Percentiles rank a stretch among this genome's conserved stretches.
Conservation (phyloP, 2,797 vertebrate genomes). For the Brachyrhaphis roseni region DNA sequence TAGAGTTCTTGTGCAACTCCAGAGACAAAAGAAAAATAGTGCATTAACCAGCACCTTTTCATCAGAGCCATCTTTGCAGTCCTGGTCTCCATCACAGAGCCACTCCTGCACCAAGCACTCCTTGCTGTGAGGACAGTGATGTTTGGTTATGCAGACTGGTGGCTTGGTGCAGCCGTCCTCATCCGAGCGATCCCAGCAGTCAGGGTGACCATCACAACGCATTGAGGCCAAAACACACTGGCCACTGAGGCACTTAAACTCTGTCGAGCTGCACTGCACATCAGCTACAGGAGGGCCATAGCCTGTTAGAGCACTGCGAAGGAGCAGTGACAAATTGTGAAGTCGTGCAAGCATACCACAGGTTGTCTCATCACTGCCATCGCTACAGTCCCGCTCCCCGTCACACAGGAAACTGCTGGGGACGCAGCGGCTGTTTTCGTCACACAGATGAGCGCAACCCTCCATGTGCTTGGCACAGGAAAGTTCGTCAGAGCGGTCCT, state of each 20-base stretch:
- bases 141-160: conserved; percentile 77
- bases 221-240: conserved; percentile 84
- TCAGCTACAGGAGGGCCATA: conserved; percentile 46
- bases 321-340: neutral
- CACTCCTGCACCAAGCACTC: conserved; percentile 89
- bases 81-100: conserved; percentile 86
- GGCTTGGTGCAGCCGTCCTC: conserved; percentile 82
- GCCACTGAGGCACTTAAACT: conserved; percentile 85
- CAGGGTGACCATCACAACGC: conserved; percentile 85
- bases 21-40: neutral
- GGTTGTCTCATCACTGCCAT: conserved; percentile 82
- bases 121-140: conserved; percentile 78
- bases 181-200: conserved; percentile 89
- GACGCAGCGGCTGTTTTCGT: conserved; percentile 80
- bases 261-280: conserved; percentile 63
- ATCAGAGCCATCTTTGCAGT: conserved; percentile 88
- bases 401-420: conserved; percentile 87
- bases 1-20: neutral
- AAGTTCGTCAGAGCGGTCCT: conserved; percentile 87
- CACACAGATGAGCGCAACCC: conserved; percentile 84
- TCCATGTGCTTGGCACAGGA: conserved; percentile 74
- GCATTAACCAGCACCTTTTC: conserved; percentile 82
- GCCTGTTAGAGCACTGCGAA: neutral
- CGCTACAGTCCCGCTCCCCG: conserved; percentile 84
- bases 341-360: conserved; percentile 81